A percentile compares a stretch with the other conserved stretches of the same genome.
These are phyloP conservation scores for Sipha flava DNA, from an alignment of 1,140 invertebrate species.

Conservation along the genomic window DNA sequence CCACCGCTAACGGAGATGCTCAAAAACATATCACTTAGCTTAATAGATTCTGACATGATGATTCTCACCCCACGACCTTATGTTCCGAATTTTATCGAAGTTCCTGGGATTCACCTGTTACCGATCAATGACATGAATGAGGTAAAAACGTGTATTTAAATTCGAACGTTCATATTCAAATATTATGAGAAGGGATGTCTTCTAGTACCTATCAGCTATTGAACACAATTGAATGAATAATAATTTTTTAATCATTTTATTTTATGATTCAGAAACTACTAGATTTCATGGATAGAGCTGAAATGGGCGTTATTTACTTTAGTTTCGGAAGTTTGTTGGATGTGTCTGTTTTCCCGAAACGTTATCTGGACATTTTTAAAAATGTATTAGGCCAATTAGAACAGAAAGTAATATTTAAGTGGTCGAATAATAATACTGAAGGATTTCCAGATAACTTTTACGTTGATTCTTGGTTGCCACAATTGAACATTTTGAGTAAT, in stretches of 20 bases:
- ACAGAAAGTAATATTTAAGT: conserved; percentile 24
- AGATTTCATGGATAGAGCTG: conserved; percentile 34
- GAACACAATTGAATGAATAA: too few relatives aligned
- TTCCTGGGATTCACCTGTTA: conserved; percentile 51
- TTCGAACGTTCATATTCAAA: too few relatives aligned
- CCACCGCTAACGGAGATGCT: conserved; percentile 42
- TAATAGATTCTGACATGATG: conserved; percentile 39
- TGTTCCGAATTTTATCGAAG: conserved; percentile 49
- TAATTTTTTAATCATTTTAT: neutral
- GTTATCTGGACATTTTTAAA: neutral
- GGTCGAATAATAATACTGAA: neutral
- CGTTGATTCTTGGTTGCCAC: conserved; percentile 28
- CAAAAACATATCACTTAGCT: conserved; percentile 38
- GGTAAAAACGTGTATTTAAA: neutral
- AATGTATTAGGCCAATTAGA: neutral
- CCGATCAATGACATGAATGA: conserved; percentile 37
- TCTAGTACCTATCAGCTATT: too few relatives aligned
- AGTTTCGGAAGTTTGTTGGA: conserved; percentile 36
- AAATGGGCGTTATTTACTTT: conserved; percentile 38
- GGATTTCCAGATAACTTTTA: conserved; percentile 21
- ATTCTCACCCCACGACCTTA: conserved; percentile 43
- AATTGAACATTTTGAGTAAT: conserved; percentile 13
- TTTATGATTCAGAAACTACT: neutral
- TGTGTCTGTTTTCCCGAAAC: neutral
- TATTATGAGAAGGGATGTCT: too few relatives aligned